These are phyloP conservation scores for Taxidea taxus DNA, from an alignment of 2,113 vertebrate species.

Conservation along the genomic window DNA sequence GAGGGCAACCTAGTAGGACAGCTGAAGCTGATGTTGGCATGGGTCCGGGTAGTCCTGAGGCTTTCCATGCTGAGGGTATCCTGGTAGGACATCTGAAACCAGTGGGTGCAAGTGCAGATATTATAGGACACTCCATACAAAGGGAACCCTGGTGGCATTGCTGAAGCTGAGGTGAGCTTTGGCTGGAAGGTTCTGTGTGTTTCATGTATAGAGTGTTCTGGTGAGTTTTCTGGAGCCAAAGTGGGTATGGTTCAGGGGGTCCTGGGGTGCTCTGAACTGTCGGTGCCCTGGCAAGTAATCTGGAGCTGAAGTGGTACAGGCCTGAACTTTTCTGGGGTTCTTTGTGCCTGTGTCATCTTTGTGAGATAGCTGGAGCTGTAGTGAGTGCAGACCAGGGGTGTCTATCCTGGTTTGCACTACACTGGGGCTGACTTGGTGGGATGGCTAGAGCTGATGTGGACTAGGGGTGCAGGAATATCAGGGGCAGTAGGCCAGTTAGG, in stretches of 20 bases:
- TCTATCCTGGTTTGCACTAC: neutral
- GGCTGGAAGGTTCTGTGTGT: neutral
- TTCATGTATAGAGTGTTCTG: neutral
- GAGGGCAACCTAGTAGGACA: neutral
- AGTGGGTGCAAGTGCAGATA: neutral
- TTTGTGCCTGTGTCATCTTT: neutral
- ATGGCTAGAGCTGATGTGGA: neutral
- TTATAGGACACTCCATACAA: neutral
- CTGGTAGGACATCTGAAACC: neutral
- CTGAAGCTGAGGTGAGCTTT: neutral
- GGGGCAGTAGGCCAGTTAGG: neutral
- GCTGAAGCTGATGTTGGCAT: neutral
- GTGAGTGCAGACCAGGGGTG: neutral
- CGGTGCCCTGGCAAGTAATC: neutral
- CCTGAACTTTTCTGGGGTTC: neutral
- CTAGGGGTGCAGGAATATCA: neutral
- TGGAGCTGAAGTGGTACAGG: neutral
- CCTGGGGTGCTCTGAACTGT: neutral
- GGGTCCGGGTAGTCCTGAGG: neutral
- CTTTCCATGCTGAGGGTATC: neutral
- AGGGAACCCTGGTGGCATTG: neutral
- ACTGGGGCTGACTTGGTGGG: neutral
- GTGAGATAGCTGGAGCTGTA: neutral
- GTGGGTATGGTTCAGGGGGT: neutral
- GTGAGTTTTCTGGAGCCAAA: neutral